A percentile compares a stretch with the other conserved stretches of the same genome.
Conservation (phyloP, 2,113 vertebrate species). For the Orientallactaga bullata region DNA sequence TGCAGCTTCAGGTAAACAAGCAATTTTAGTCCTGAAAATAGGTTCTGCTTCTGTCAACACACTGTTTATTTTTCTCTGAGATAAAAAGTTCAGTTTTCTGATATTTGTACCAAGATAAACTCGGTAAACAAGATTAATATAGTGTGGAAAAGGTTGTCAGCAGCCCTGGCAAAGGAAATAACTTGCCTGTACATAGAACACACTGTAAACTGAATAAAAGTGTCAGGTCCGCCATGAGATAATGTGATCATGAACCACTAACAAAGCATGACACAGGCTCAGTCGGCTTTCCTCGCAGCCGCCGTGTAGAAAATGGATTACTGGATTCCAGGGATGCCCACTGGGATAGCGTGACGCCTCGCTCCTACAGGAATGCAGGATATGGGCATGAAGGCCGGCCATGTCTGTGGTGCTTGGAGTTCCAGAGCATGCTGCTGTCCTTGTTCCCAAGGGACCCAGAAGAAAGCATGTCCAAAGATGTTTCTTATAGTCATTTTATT, state of each 20-base stretch:
- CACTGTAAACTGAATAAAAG: conserved; percentile 99
- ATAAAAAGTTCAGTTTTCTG: conserved; percentile 94
- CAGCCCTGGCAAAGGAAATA: conserved; percentile 95
- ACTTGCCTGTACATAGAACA: conserved; percentile 94
- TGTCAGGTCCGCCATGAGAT: conserved; percentile 97
- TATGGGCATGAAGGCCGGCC: conserved; percentile 83
- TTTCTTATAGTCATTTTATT: neutral
- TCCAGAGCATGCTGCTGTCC: neutral
- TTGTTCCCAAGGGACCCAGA: neutral
- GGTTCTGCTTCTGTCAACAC: conserved; percentile 93
- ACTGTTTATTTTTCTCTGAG: conserved; percentile 91
- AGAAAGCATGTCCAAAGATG: neutral
- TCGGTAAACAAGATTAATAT: conserved; percentile 99
- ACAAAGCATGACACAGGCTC: conserved; percentile 97
- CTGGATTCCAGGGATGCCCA: conserved; percentile 89
- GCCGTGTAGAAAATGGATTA: conserved; percentile 98
- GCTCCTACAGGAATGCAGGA: conserved; percentile 87
- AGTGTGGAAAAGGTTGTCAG: conserved; percentile 98
- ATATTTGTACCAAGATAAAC: conserved; percentile 98
- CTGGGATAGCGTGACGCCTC: conserved; percentile 89
- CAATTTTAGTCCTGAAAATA: conserved; percentile 93
- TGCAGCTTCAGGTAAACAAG: conserved; percentile 91
- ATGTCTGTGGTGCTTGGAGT: conserved; percentile 68
- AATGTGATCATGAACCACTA: conserved; percentile 99
- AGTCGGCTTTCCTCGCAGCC: conserved; percentile 91